Evolutionary conservation across 2,888 invertebrate species (phyloP).

Genomic region (Lepidonotus clava): DNA sequence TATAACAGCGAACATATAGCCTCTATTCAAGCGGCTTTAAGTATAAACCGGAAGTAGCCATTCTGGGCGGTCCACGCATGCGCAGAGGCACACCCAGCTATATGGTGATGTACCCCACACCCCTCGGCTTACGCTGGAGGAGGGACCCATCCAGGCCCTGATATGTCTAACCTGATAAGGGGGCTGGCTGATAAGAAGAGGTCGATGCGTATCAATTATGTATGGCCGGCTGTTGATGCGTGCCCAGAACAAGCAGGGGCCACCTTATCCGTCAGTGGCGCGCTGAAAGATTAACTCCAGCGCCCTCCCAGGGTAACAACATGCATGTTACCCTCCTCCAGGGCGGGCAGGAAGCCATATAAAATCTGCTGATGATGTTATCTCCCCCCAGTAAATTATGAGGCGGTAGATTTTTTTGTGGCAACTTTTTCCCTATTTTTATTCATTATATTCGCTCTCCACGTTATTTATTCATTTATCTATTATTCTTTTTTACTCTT

Average conservation of each 20-base stretch:
- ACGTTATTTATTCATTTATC: no score
- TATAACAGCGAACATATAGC: no score
- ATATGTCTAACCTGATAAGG: conserved; percentile 18
- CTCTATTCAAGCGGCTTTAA: no score
- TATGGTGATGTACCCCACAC: neutral
- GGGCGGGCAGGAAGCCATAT: neutral
- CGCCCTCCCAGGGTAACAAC: no score
- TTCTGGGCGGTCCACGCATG: no score
- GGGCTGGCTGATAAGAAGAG: neutral
- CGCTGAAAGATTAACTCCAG: neutral
- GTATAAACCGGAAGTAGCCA: no score
- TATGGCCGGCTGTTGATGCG: neutral
- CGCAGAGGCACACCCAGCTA: no score
- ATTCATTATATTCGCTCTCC: no score
- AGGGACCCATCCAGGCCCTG: neutral
- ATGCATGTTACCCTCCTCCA: neutral
- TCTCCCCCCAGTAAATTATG: no score
- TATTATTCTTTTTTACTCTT: no score
- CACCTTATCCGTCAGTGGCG: neutral
- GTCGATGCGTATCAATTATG: conserved; percentile 48
- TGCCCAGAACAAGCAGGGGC: neutral
- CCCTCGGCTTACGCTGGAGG: neutral
- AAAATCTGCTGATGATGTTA: neutral
- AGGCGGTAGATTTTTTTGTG: no score
- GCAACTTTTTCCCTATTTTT: no score